Conservation (phyloP, 64 coral and sea anemone genomes). For the Anthopleura sola region DNA sequence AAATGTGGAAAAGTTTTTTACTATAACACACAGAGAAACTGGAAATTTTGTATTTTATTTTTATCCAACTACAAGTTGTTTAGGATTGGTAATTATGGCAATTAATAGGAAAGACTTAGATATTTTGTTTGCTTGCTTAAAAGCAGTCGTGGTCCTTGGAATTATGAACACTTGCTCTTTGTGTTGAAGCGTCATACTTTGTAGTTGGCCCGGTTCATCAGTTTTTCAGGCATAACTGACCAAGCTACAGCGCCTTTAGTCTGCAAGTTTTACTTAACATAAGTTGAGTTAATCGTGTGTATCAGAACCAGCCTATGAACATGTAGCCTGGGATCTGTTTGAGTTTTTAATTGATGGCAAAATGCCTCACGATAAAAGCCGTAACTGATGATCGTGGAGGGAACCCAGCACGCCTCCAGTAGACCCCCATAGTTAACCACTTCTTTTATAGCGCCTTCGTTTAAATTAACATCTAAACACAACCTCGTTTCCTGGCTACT, state of each 20-base stretch:
- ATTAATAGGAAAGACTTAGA: not conserved
- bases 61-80: not conserved
- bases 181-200: not conserved
- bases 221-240: no score
- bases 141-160: not conserved
- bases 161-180: no score
- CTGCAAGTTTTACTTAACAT: not conserved
- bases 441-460: conserved; percentile 10
- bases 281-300: not conserved
- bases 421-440: conserved; percentile 17
- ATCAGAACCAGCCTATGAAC: not conserved
- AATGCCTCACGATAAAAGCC: conserved; percentile 9
- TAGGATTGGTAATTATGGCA: not conserved
- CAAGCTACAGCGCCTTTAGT: not conserved
- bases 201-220: no score
- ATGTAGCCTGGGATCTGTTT: not conserved
- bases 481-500: conserved; percentile 8
- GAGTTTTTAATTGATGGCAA: conserved; percentile 18
- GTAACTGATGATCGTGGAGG: conserved; percentile 3
- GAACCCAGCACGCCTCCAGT: not conserved
- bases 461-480: conserved; percentile 30
- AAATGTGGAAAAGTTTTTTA: not conserved
- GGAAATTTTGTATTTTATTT: not conserved
- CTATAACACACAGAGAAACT: not conserved
- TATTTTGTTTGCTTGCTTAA: not conserved